phyloP scores from a whole-genome alignment of 1,140 invertebrate species.

The Thaumetopoea pityocampa region DNA sequence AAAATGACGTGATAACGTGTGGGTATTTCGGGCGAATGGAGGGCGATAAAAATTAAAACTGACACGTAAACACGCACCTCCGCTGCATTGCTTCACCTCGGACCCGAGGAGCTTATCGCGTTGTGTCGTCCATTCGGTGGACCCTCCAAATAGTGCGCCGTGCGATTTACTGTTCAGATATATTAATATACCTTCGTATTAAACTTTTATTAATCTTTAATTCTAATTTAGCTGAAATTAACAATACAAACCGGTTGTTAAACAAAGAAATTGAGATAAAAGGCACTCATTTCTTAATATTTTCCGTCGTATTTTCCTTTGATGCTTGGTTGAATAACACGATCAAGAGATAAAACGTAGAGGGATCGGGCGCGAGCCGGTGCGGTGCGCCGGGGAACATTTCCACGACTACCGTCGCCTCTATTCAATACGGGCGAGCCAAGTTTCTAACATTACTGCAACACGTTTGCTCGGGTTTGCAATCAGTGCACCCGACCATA shows the following conservation, averaged over 20 bases:
- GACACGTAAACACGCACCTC: conserved; percentile 45
- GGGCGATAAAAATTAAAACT: conserved; percentile 53
- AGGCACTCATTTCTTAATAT: conserved; percentile 52
- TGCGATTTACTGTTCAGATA: conserved; percentile 10
- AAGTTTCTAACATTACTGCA: conserved; percentile 17
- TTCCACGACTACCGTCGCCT: conserved; percentile 38
- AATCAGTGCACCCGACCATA: too few species aligned
- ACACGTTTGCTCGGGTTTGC: conserved; percentile 11
- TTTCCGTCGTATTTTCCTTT: conserved; percentile 60
- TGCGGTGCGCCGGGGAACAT: conserved; percentile 47
- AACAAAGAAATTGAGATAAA: conserved; percentile 42
- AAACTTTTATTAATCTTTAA: too few species aligned
- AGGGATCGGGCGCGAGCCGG: conserved; percentile 34
- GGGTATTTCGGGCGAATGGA: conserved; percentile 45
- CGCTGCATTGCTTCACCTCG: conserved; percentile 28
- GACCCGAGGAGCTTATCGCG: conserved; percentile 25
- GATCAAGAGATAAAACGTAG: conserved; percentile 69
- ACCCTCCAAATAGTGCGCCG: conserved; percentile 18
- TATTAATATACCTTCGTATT: conserved; percentile 4
- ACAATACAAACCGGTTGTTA: conserved; percentile 26
- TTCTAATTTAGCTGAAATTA: conserved; percentile 11
- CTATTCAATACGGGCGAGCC: conserved; percentile 38
- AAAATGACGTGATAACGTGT: conserved; percentile 52
- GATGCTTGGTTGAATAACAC: conserved; percentile 68
- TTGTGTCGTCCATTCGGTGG: conserved; percentile 24